Evolutionary conservation across 2,888 invertebrate genomes (phyloP).

Genomic region (Drosophila trichaetosa): DNA sequence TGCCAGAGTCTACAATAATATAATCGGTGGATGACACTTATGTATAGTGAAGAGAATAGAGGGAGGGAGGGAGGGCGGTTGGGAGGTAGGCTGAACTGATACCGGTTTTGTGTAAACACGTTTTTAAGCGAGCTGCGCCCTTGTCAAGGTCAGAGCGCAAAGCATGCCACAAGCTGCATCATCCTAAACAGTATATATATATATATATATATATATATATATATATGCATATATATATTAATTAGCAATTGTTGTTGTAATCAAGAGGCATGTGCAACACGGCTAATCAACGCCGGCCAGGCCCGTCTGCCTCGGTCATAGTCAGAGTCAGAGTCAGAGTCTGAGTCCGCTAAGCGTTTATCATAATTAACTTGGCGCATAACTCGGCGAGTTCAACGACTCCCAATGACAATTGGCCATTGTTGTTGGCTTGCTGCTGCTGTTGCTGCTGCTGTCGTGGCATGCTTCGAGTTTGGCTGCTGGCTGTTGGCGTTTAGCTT

Average conservation of each 20-base stretch:
- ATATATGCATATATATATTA: not conserved
- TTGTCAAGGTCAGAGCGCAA: slow-evolving; percentile 66
- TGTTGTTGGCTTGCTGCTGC: slow-evolving; percentile 40
- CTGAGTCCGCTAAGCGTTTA: slow-evolving; percentile 33
- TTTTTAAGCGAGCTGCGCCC: slow-evolving; percentile 66
- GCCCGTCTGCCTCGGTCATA: slow-evolving; percentile 1
- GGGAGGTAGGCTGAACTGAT: slow-evolving; percentile 9
- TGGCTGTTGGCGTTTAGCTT: slow-evolving; percentile 33
- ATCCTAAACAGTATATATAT: not conserved
- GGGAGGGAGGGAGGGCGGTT: not conserved
- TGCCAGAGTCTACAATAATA: slow-evolving; percentile 55
- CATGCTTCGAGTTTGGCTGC: slow-evolving; percentile 36
- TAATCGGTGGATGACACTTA: slow-evolving; percentile 30
- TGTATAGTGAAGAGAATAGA: not conserved
- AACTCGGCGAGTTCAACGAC: slow-evolving; percentile 62
- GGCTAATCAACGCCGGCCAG: slow-evolving; percentile 13
- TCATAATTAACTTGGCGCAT: slow-evolving; percentile 59
- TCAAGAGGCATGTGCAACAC: slow-evolving; percentile 13
- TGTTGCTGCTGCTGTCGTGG: slow-evolving; percentile 27
- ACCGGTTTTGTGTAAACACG: slow-evolving; percentile 70
- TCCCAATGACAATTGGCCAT: slow-evolving; percentile 59
- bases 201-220: not conserved
- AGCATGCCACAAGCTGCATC: slow-evolving; percentile 7
- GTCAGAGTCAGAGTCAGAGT: not conserved
- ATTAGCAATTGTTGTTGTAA: slow-evolving; percentile 16